Evolutionary conservation across 2,113 vertebrate genomes (phyloP), one percentile per base, ranked within the genome.

Genomic region (Archilochus colubris): DNA sequence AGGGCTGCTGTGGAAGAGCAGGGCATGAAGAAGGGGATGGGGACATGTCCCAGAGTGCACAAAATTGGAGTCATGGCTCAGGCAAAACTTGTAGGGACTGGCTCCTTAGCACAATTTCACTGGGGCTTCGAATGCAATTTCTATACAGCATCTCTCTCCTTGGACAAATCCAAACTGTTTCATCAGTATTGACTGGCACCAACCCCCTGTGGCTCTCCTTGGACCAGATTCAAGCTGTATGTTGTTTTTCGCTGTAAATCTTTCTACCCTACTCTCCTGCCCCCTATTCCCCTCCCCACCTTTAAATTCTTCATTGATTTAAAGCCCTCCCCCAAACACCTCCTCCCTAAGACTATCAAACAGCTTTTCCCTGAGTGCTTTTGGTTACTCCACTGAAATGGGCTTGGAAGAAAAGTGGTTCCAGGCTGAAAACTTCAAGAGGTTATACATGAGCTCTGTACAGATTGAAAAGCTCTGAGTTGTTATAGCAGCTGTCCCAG

Each of bases 401-500:
- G 74, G 33, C 28, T 93, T 81, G 80, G 91, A 94, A 90, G 88
- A 94, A 96, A 95, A 91, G 86, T 76, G 53, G 44, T 81, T 92
- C 79, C 62, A 86, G 67, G 81, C 72, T 94, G 95, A 95, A 62
- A 80, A 86, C 90, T 95, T 95, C 92, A 95, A 96, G 91, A 96
- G 61, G 81, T 96, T 95, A 93, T 82, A 90, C 91, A 93, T 59
- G 62, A 94, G 93, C 74, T 77, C 75, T 96, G 55, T 79, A 92
- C 33, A 90, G 83, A 94, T 58, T 94, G 97, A 97, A 97, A 96
- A 93, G 94, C 92, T 96, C 88, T 79, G 88, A 95, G 95, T 81
- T 97, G 94, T 97, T 97, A 96, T 58, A 98, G 95, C 96, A 97
- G 96, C 97, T 97, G 96, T 95, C 97, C 93, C 96, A 97, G 97